Conservation (phyloP, 2,113 vertebrate genomes). For the Oplegnathus fasciatus region DNA sequence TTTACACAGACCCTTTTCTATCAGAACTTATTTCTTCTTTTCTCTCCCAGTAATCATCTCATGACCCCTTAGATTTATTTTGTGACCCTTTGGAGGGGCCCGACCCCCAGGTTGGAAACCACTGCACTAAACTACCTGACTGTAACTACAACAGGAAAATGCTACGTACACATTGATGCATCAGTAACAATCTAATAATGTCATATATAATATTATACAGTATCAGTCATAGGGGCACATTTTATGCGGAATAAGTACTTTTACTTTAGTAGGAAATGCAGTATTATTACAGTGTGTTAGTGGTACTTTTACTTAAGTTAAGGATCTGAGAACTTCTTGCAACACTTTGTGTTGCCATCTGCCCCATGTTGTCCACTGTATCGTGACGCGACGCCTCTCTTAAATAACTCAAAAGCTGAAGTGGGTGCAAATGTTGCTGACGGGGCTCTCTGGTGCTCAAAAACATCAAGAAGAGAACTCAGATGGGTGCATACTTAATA, state of each 20-base stretch:
- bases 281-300: neutral
- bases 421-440: slow-evolving; percentile 26
- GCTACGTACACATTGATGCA: neutral
- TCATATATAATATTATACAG: neutral
- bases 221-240: neutral
- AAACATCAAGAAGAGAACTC: slow-evolving; percentile 30
- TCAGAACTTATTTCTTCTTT: neutral
- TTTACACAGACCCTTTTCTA: neutral
- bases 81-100: neutral
- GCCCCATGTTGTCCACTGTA: slow-evolving; percentile 30
- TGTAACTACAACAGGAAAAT: neutral
- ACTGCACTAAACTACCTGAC: neutral
- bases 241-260: neutral
- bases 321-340: neutral
- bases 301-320: neutral
- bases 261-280: neutral
- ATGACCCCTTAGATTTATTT: neutral
- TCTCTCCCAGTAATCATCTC: neutral
- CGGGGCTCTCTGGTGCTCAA: slow-evolving; percentile 4
- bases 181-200: neutral
- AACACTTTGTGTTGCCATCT: slow-evolving; percentile 8
- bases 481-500: slow-evolving; percentile 9
- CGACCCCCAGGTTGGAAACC: neutral
- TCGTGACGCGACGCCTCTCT: slow-evolving; percentile 15
- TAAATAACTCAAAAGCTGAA: slow-evolving; percentile 26